Evolutionary conservation across 1,140 invertebrate species (phyloP).

Genomic region (Holcopasites calliopsidis): DNA sequence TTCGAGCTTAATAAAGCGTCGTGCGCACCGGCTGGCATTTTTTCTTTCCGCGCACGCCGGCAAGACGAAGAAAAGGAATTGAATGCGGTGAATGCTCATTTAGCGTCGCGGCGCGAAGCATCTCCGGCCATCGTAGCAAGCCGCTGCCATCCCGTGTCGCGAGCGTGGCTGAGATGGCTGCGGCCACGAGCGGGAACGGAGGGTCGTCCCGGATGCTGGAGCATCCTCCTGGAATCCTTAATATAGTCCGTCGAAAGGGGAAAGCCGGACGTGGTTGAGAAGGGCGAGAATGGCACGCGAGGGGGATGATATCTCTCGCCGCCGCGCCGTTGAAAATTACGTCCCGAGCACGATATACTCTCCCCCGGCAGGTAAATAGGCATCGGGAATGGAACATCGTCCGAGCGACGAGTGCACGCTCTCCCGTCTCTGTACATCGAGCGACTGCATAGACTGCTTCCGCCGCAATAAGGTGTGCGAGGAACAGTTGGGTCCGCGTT

Average conservation of each 20-base stretch:
- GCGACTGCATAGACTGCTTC: background rate
- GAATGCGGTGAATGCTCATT: constrained; percentile 77
- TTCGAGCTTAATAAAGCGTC: constrained; percentile 78
- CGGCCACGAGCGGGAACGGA: background rate
- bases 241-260: constrained; percentile 69
- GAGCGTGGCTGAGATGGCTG: background rate
- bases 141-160: background rate
- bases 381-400: constrained; percentile 8
- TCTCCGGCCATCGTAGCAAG: background rate
- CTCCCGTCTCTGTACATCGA: background rate
- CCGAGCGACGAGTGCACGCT: background rate
- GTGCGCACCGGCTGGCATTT: constrained; percentile 67
- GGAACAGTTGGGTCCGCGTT: background rate
- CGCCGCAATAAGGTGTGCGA: background rate
- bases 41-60: constrained; percentile 37
- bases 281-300: constrained; percentile 67
- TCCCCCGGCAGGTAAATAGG: constrained; percentile 12
- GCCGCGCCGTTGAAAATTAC: constrained; percentile 67
- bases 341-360: constrained; percentile 33
- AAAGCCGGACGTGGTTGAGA: constrained; percentile 29
- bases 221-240: constrained; percentile 72
- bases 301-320: constrained; percentile 33
- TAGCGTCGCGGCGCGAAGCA: constrained; percentile 48
- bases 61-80: constrained; percentile 61
- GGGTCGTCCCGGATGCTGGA: constrained; percentile 40